Conservation (phyloP, 2,888 invertebrate species). For the Cerceris rybyensis region DNA sequence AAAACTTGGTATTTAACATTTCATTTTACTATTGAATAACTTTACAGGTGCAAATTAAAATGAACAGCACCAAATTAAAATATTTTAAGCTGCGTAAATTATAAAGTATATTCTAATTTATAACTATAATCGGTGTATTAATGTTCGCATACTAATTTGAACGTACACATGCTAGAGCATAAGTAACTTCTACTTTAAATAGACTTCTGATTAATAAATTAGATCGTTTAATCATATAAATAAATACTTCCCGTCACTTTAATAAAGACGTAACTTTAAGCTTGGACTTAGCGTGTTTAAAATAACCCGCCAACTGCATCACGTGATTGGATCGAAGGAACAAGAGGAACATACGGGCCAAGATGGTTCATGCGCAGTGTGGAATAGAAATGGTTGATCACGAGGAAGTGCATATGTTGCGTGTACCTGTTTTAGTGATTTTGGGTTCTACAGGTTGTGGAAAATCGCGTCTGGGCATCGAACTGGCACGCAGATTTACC, state of each 20-base stretch:
- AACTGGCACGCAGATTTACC: slow-evolving; percentile 92
- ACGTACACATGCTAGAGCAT: too few species aligned
- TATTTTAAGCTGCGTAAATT: too few species aligned
- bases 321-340: slow-evolving; percentile 10
- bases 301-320: slow-evolving; percentile 42
- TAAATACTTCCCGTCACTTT: neutral
- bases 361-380: slow-evolving; percentile 56
- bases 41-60: too few species aligned
- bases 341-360: slow-evolving; percentile 10
- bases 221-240: neutral
- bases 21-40: too few species aligned
- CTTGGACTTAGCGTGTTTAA: slow-evolving; percentile 25
- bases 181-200: too few species aligned
- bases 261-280: neutral
- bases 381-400: slow-evolving; percentile 29
- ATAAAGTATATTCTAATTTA: too few species aligned
- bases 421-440: slow-evolving; percentile 92
- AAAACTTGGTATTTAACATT: too few species aligned
- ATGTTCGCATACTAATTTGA: too few species aligned
- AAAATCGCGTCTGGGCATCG: slow-evolving; percentile 97
- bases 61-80: too few species aligned
- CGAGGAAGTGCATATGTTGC: slow-evolving; percentile 79
- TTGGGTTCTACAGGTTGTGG: slow-evolving; percentile 98
- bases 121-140: too few species aligned
- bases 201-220: too few species aligned